Conservation (phyloP, 2,113 vertebrate species). For the Campylorhamphus procurvoides region DNA sequence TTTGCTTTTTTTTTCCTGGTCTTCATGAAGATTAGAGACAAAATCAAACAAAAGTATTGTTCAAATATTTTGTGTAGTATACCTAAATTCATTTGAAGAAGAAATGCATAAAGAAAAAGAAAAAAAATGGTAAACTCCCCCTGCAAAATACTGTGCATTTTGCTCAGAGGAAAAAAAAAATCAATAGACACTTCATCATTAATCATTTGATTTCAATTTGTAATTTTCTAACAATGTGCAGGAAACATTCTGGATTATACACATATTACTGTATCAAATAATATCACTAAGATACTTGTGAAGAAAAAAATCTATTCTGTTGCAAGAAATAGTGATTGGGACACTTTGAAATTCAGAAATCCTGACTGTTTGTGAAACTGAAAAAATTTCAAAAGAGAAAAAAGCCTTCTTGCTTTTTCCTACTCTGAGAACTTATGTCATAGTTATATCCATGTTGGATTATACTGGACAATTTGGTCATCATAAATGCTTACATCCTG, state of each 20-base stretch:
- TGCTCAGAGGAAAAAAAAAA: not conserved
- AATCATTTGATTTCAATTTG: not conserved
- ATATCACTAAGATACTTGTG: not conserved
- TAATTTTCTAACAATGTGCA: not conserved
- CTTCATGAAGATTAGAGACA: not conserved
- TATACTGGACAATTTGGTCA: not conserved
- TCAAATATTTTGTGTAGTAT: not conserved
- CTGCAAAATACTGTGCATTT: not conserved
- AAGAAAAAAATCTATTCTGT: not conserved
- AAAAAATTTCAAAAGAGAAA: not conserved
- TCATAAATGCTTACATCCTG: not conserved
- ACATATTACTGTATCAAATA: not conserved
- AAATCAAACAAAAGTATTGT: not conserved
- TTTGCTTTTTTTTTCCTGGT: not conserved
- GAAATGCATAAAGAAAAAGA: not conserved
- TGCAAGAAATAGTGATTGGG: not conserved
- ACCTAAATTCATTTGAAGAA: not conserved
- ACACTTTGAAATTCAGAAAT: not conserved
- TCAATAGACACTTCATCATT: not conserved
- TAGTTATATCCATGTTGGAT: not conserved
- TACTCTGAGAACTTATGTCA: not conserved
- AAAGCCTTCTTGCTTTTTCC: not conserved
- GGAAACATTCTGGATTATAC: not conserved
- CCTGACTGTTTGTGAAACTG: not conserved
- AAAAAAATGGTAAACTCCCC: too few species aligned